A percentile compares a stretch with the other conserved stretches of the same genome.
Conservation (phyloP, 2,113 vertebrate genomes). For the Nothocercus nigrocapillus region DNA sequence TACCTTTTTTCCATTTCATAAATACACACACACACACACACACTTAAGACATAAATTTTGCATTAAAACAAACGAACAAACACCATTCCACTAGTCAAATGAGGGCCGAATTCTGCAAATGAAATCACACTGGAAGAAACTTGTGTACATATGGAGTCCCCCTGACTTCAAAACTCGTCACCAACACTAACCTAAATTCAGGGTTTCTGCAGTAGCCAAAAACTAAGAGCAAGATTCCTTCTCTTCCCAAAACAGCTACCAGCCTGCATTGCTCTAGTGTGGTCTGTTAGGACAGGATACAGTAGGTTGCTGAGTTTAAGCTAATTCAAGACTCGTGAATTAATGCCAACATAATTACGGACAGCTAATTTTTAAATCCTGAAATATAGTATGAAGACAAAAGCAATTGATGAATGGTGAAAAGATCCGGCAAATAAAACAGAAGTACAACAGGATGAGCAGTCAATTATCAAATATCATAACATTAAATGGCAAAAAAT, state of each 20-base stretch:
- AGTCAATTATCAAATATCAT: background rate
- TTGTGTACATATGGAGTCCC: background rate
- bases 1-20: background rate
- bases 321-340: background rate
- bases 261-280: background rate
- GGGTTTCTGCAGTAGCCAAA: background rate
- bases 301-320: constrained; percentile 18
- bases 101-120: background rate
- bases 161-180: background rate
- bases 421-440: background rate
- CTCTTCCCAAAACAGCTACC: background rate
- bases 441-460: background rate
- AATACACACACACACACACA: background rate
- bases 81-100: background rate
- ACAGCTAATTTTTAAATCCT: background rate
- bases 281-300: background rate
- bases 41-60: background rate
- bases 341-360: background rate
- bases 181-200: background rate
- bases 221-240: background rate
- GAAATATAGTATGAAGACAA: background rate
- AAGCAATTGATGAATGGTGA: background rate
- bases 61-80: background rate
- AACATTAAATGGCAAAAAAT: background rate
- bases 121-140: background rate